phyloP scores from a whole-genome alignment of 2,113 vertebrate species.

The Columba janthina region DNA sequence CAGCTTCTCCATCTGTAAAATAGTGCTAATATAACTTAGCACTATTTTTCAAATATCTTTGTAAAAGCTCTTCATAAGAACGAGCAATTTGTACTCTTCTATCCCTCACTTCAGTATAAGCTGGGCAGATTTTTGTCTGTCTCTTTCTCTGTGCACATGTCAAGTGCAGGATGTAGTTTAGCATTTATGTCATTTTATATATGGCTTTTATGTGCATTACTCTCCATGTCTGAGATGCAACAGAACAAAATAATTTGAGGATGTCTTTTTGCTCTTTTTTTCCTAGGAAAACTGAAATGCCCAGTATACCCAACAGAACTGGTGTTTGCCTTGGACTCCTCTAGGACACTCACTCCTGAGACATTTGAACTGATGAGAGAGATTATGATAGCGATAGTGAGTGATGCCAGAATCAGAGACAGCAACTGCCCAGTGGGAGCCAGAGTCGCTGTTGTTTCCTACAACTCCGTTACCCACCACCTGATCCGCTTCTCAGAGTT shows the following conservation, averaged over 20 bases:
- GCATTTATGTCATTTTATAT: neutral
- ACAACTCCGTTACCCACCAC: neutral
- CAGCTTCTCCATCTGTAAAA: neutral
- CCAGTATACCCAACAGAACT: slow-evolving; percentile 68
- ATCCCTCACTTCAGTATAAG: neutral
- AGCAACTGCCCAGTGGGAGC: slow-evolving; percentile 63
- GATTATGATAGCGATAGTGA: neutral
- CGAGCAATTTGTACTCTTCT: neutral
- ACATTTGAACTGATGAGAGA: slow-evolving; percentile 59
- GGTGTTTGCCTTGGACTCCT: slow-evolving; percentile 71
- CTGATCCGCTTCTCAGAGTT: slow-evolving; percentile 62
- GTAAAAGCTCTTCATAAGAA: neutral
- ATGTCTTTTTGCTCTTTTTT: neutral
- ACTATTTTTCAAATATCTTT: neutral
- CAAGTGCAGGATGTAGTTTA: neutral
- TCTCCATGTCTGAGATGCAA: neutral
- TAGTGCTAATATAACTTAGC: neutral
- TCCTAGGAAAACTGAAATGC: slow-evolving; percentile 46
- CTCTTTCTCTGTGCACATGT: neutral
- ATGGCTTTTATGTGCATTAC: neutral
- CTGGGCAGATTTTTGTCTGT: neutral
- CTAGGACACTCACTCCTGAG: slow-evolving; percentile 15
- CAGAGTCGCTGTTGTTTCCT: slow-evolving; percentile 54
- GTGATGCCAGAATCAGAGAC: slow-evolving; percentile 29
- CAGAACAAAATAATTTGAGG: neutral